Base-by-base conservation (phyloP, 2,888 invertebrate species). In the Catonia carolina region DNA sequence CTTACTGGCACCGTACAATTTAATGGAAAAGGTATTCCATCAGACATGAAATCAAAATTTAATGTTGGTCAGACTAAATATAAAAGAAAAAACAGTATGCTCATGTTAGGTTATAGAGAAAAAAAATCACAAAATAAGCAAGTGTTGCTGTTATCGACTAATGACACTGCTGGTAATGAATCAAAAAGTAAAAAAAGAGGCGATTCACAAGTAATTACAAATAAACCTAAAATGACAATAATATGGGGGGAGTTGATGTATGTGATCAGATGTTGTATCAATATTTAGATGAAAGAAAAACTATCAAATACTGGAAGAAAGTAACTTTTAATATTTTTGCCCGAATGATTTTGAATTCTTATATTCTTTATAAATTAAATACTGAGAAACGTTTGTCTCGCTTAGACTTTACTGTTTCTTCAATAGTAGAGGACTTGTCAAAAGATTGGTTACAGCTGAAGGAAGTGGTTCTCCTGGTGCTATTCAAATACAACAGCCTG, bases 61-160 rank as follows among this genome's bases (percentile, higher is more conserved):
- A 17, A 37, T 15, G 56, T 50, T 8, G 51, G 51, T 20, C 18
- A 56, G 50, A 56, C 15, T 6, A 56, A 56, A 35, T 56, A 50
- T 31, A 12, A 23, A 1, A 56, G 51, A 23, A 51, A 50, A 33
- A 39, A 56, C 7, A n/a, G 20, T 10, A 15, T 56, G 22, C 33
- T 51, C 8, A 42, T 56, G 18, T 23, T 51, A 12, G 56, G 56
- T 14, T 56, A 42, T 20, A 51, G 50, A 42, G 5, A 27, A 8
- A 27, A 27, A 8, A 4, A 27, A 27, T 27, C 27, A 27, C 27
- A 27, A 6, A 27, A 33, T 42, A 50, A 39, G 6, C 56, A 51
- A 31, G 56, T 56, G 7, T 14, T 56, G 1, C 14, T 51, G 14
- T 23, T 56, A 2, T 20, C 42, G 12, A 56, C 56, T 4, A 22